A percentile compares a stretch with the other conserved stretches of the same genome.
phyloP scores from a whole-genome alignment of 2,888 invertebrate genomes.

The Corythucha ciliata region DNA sequence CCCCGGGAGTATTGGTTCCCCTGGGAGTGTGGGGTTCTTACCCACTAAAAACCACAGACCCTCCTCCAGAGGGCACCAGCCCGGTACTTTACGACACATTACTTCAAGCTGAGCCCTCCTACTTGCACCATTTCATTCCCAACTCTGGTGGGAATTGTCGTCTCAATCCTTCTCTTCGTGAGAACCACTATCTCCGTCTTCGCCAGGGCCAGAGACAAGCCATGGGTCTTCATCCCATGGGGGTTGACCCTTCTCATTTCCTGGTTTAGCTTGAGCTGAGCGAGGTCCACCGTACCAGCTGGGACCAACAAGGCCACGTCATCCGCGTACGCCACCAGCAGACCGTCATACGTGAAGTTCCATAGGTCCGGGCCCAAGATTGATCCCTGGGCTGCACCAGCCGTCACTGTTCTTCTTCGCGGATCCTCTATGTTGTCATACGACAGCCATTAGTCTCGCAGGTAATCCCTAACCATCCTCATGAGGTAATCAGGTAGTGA shows the following conservation, averaged over 20 bases:
- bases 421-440: not conserved
- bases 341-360: conserved; percentile 32
- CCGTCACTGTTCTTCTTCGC: conserved; percentile 20
- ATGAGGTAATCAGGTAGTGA: conserved; percentile 27
- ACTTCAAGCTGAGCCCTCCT: too few relatives aligned
- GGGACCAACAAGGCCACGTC: conserved; percentile 6
- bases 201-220: conserved; percentile 26
- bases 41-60: too few relatives aligned
- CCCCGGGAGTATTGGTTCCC: too few relatives aligned
- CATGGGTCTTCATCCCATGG: conserved; percentile 26
- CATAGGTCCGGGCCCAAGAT: conserved; percentile 24
- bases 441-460: conserved; percentile 20
- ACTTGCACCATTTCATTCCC: too few relatives aligned
- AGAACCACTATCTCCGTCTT: conserved; percentile 31
- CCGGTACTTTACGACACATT: too few relatives aligned
- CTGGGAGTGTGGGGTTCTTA: too few relatives aligned
- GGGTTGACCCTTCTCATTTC: conserved; percentile 17
- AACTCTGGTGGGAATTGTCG: too few relatives aligned
- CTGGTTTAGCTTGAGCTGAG: conserved; percentile 16
- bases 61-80: too few relatives aligned
- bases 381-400: conserved; percentile 32
- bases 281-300: conserved; percentile 10
- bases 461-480: conserved; percentile 29
- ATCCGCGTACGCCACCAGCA: conserved; percentile 13
- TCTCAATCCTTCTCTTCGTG: conserved; percentile 24